phyloP scores from a whole-genome alignment of 2,888 invertebrate species.

The Gibbula magus region DNA sequence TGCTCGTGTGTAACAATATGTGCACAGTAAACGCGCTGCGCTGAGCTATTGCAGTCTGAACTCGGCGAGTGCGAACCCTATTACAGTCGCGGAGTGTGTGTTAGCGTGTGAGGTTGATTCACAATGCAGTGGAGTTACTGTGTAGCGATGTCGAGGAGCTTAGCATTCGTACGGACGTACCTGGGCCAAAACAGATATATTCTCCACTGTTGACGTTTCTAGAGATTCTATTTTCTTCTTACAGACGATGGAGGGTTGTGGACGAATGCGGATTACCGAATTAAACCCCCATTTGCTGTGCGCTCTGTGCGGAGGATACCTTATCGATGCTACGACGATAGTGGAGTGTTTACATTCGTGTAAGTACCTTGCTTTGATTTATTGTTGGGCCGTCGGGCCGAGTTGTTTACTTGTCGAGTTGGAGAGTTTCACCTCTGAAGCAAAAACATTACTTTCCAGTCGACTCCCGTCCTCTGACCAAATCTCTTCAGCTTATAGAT shows the following conservation, averaged over 20 bases:
- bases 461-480: no score
- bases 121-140: no score
- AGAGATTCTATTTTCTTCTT: no score
- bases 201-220: no score
- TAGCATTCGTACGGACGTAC: no score
- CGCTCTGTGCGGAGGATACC: conserved; percentile 92
- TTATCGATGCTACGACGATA: conserved; percentile 96
- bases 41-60: neutral
- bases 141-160: no score
- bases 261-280: conserved; percentile 69
- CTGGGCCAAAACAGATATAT: no score
- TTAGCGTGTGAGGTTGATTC: no score
- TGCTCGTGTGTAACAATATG: neutral
- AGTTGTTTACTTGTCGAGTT: neutral
- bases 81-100: no score
- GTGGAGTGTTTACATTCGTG: conserved; percentile 97
- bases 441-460: no score
- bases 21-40: neutral
- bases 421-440: no score
- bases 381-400: neutral
- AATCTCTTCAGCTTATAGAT: no score
- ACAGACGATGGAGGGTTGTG: conserved; percentile 2
- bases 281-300: conserved; percentile 94
- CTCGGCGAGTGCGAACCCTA: neutral
- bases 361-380: conserved; percentile 78